Percentiles rank a stretch among this genome's conserved stretches.
phyloP scores from a whole-genome alignment of 2,888 invertebrate species.

The Hirtodrosophila confusa region DNA sequence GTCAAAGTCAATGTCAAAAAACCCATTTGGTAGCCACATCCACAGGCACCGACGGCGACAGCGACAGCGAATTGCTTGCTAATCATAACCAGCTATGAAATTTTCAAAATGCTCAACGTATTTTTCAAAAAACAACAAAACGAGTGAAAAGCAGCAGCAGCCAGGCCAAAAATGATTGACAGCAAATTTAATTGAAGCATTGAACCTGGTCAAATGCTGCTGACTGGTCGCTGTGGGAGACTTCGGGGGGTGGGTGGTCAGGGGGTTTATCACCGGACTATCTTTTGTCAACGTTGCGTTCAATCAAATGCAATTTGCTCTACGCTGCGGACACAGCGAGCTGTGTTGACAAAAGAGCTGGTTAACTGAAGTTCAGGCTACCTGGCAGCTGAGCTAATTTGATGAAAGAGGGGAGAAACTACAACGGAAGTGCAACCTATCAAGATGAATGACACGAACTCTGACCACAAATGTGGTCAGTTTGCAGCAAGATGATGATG shows the following conservation, averaged over 20 bases:
- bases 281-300: constrained; percentile 57
- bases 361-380: constrained; percentile 62
- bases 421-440: constrained; percentile 27
- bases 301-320: constrained; percentile 57
- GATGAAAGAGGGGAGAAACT: constrained; percentile 10
- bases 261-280: constrained; percentile 23
- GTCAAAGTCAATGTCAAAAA: constrained; percentile 58
- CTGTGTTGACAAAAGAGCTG: constrained; percentile 58
- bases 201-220: constrained; percentile 54
- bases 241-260: not conserved
- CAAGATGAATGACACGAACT: constrained; percentile 64
- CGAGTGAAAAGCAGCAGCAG: constrained; percentile 31
- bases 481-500: constrained; percentile 17
- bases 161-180: constrained; percentile 59
- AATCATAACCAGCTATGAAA: constrained; percentile 64
- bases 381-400: constrained; percentile 60
- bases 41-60: constrained; percentile 9
- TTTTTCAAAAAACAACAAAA: constrained; percentile 17
- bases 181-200: constrained; percentile 72
- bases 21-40: constrained; percentile 41
- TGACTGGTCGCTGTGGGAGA: not conserved
- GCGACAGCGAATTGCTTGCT: constrained; percentile 28
- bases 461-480: constrained; percentile 42
- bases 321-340: constrained; percentile 34
- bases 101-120: constrained; percentile 48